Base-by-base conservation (phyloP, 2,888 invertebrate species). In the Lacanobia oleracea region DNA sequence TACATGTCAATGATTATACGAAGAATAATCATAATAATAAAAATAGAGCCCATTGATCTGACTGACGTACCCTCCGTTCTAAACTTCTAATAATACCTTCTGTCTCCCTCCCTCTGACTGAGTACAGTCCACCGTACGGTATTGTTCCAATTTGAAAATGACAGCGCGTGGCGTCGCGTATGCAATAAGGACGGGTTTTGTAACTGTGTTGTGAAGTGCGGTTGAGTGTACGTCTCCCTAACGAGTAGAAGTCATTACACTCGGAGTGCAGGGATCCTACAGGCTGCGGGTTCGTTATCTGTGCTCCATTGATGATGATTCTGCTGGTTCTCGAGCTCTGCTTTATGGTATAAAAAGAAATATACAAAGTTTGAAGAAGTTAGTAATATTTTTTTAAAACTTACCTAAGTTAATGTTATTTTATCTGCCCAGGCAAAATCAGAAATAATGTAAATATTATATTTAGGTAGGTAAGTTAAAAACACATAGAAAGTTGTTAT, bases 231-330 rank as follows among this genome's bases (percentile, higher is more conserved):
- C 48, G 51, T 53, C 76, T 80, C 82, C 79, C 81, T 79, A 82
- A 82, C 72, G 65, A 82, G 76, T 67, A 72, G 33, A 72, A 76
- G 79, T 82, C 81, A 82, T 82, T 82, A 82, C 76, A 73, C 82
- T 67, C 77, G 21, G 48, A 72, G 67, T 57, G 64, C 53, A 70
- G 69, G 56, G 76, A 67, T 78, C 54, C 70, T 69, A 33, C 23
- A 69, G 53, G 65, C 72, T 66, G 60, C 62, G 72, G 79, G 72
- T 71, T 82, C 70, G 76, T 76, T 82, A 71, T 82, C 71, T 75
- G 67, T 66, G 65, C 67, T 75, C 66, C 65, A 57, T 53, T 62
- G 67, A 64, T 73, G 72, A 65, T 33, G 77, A 54, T 57, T 60
- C 54, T 53, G n/a, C 23, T 63, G 43, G 50, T 7, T 57, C 33